A percentile compares a stretch with the other conserved stretches of the same genome.
Evolutionary conservation across 2,113 vertebrate species (phyloP).

Genomic region (Pollimyrus isidori): DNA sequence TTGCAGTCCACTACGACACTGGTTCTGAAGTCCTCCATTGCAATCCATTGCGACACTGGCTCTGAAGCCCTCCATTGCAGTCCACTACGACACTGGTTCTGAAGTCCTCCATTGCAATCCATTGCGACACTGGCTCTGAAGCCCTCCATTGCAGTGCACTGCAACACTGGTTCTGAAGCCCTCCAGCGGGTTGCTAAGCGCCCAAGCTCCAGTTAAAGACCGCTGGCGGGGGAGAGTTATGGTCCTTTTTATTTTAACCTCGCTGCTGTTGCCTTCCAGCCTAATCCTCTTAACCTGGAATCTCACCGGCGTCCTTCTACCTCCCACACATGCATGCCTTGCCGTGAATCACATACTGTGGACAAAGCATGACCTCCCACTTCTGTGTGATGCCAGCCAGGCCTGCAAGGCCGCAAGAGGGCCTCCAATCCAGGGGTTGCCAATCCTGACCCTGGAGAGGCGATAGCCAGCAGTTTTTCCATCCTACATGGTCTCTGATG

Average conservation of each 20-base stretch:
- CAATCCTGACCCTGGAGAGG: not conserved
- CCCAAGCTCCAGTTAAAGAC: not conserved
- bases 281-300: conserved; percentile 1
- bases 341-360: not conserved
- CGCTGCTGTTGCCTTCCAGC: not conserved
- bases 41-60: not conserved
- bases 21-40: not conserved
- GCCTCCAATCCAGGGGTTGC: not conserved
- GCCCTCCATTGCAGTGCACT: not conserved
- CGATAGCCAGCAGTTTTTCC: not conserved
- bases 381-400: no score
- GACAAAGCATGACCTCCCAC: not conserved
- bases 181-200: not conserved
- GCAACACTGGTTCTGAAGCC: not conserved
- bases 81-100: not conserved
- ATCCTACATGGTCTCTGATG: not conserved
- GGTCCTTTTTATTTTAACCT: not conserved
- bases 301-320: not conserved
- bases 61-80: not conserved
- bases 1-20: no score
- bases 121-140: not conserved
- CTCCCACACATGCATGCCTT: not conserved
- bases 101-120: not conserved
- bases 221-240: not conserved
- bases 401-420: not conserved